Evolutionary conservation across 2,797 vertebrate species (phyloP), one percentile per base, ranked within the genome.

Genomic region (Acanthiza pusilla): DNA sequence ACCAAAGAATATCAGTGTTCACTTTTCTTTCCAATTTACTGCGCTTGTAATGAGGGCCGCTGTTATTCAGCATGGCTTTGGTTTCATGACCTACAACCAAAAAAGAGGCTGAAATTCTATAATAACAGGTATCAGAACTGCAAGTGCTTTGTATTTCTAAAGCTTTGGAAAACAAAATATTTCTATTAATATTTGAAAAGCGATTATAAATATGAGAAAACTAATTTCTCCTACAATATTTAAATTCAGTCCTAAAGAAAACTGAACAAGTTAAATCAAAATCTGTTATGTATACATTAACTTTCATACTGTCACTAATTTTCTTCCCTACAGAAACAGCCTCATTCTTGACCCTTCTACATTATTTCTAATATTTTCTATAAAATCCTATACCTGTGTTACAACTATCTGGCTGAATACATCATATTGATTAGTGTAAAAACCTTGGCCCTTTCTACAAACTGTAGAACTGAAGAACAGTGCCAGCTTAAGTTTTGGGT

Each of bases 61-160:
- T 99, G 96, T 99, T 99, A 97, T 99, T 99, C 97, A 99, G 98
- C 99, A 99, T 99, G 29, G 99, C 98, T 98, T 99, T 99, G 68
- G 99, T 99, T 97, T 99, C 99, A 94, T 99, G 99, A 91, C 99
- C 99, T 99, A 88, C 10, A 94, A 92, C 7, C 54, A 85, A 11
- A 89, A 7, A 34, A 42, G 4, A 76, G 3, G 13, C 1, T 51
- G 65, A 38, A 94, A 72, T 74, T 63, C 68, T 67, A 43, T 54
- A 62, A 17, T 13, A 76, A 58, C 26, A 94, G 42, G 20, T 47
- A 85, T 48, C 22, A 55, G 65, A 67, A 91, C 19, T 58, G 72
- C 45, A 86, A 55, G 7, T 40, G 8, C n/a, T 74, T 85, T 61
- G 0, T 34, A 66, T 38, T 68, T 74, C 38, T 70, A 68, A 81